These are phyloP conservation scores for Bucorvus abyssinicus DNA, from an alignment of 2,797 vertebrate species.

Conservation along the genomic window DNA sequence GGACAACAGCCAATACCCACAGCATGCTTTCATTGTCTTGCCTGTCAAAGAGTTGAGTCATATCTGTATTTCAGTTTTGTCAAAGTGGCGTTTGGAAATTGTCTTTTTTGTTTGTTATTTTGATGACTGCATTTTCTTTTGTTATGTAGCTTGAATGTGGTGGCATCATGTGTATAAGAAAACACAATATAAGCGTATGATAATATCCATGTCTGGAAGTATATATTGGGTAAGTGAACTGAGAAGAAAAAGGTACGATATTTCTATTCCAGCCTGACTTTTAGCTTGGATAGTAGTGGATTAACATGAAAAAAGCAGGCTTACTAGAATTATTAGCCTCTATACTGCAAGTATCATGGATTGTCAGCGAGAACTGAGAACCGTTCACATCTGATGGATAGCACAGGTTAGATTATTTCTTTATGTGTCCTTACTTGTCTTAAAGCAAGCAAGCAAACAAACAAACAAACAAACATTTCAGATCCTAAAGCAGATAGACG, in stretches of 20 bases:
- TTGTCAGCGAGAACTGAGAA: not conserved
- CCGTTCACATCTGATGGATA: not conserved
- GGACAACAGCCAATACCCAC: not conserved
- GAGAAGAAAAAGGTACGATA: not conserved
- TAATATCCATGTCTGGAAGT: not conserved
- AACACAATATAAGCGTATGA: not conserved
- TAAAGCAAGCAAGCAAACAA: not conserved
- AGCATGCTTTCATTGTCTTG: not conserved
- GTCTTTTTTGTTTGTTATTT: not conserved
- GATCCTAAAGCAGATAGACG: not conserved
- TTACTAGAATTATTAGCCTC: not conserved
- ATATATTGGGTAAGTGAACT: not conserved
- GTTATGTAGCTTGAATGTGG: not conserved
- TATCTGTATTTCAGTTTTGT: not conserved
- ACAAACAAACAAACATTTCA: not conserved
- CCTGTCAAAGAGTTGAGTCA: not conserved
- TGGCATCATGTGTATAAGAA: not conserved
- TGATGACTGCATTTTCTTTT: not conserved
- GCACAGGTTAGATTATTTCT: not conserved
- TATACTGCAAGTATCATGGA: not conserved
- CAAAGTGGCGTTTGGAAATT: not conserved
- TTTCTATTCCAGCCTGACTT: not conserved
- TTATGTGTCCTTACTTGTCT: not conserved
- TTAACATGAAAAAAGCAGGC: not conserved
- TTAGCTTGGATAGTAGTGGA: not conserved